phyloP scores from a whole-genome alignment of 2,888 invertebrate genomes.

The Diachrysia chrysitis region DNA sequence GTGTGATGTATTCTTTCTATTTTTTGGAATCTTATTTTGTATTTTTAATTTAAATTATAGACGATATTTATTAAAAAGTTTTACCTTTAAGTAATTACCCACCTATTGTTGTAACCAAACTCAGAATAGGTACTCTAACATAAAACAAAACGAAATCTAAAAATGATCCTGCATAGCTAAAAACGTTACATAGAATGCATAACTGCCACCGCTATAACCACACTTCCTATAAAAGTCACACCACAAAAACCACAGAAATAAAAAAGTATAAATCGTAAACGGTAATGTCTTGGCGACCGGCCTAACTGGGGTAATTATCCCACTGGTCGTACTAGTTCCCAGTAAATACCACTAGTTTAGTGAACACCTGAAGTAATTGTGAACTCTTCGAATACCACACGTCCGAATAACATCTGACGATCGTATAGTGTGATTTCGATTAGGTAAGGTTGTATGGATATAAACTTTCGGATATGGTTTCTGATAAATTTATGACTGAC shows the following conservation, averaged over 20 bases:
- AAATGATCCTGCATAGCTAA: neutral
- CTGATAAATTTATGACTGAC: too few species aligned
- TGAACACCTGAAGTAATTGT: conserved; percentile 58
- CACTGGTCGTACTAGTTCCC: conserved; percentile 45
- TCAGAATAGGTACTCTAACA: too few species aligned
- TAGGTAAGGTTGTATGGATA: neutral
- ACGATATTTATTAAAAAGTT: too few species aligned
- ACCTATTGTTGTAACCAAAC: too few species aligned
- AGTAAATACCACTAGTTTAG: conserved; percentile 25
- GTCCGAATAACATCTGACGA: conserved; percentile 29
- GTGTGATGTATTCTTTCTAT: too few species aligned
- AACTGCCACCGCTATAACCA: neutral
- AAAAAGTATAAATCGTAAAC: conserved; percentile 53
- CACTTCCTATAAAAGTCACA: conserved; percentile 24
- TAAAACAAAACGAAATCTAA: neutral
- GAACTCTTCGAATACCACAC: neutral
- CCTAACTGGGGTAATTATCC: conserved; percentile 65
- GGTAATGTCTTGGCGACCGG: conserved; percentile 64
- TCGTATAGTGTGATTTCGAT: conserved; percentile 19
- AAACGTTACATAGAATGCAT: neutral
- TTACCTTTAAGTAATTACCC: too few species aligned
- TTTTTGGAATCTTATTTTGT: too few species aligned
- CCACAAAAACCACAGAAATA: conserved; percentile 28
- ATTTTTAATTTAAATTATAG: too few species aligned
- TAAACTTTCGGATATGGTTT: too few species aligned